Evolutionary conservation across 2,113 vertebrate species (phyloP).

Genomic region (Misgurnus anguillicaudatus): DNA sequence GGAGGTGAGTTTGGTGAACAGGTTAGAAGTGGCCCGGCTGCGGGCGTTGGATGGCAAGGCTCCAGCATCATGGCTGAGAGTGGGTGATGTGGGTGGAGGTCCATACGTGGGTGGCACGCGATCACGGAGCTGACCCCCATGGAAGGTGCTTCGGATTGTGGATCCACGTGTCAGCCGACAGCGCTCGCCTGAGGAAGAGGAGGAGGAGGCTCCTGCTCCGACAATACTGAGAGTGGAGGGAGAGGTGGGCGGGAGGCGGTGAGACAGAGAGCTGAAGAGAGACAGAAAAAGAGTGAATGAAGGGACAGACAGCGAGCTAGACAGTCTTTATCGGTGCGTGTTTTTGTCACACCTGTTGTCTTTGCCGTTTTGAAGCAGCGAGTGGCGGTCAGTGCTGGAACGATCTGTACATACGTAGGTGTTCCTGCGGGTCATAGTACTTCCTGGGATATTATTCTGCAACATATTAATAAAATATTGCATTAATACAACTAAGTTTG

Average conservation of each 20-base stretch:
- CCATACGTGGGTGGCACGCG: constrained; percentile 81
- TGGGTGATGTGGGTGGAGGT: constrained; percentile 86
- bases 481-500: not conserved
- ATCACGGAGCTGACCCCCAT: constrained; percentile 89
- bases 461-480: constrained; percentile 30
- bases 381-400: constrained; percentile 80
- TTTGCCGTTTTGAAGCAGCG: constrained; percentile 88
- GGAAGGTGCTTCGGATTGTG: constrained; percentile 91
- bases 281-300: constrained; percentile 51
- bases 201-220: constrained; percentile 73
- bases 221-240: constrained; percentile 87
- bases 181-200: constrained; percentile 82
- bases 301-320: constrained; percentile 56
- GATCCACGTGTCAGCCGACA: constrained; percentile 86
- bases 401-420: constrained; percentile 92
- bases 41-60: constrained; percentile 81
- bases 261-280: constrained; percentile 76
- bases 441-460: constrained; percentile 89
- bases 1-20: constrained; percentile 95
- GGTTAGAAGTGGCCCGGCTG: constrained; percentile 88
- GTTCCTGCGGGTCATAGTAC: constrained; percentile 88
- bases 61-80: constrained; percentile 82
- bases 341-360: constrained; percentile 82
- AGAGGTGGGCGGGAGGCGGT: constrained; percentile 78
- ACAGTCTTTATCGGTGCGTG: not conserved